Evolutionary conservation across 2,888 invertebrate genomes (phyloP).

Genomic region (Acronicta aceris): DNA sequence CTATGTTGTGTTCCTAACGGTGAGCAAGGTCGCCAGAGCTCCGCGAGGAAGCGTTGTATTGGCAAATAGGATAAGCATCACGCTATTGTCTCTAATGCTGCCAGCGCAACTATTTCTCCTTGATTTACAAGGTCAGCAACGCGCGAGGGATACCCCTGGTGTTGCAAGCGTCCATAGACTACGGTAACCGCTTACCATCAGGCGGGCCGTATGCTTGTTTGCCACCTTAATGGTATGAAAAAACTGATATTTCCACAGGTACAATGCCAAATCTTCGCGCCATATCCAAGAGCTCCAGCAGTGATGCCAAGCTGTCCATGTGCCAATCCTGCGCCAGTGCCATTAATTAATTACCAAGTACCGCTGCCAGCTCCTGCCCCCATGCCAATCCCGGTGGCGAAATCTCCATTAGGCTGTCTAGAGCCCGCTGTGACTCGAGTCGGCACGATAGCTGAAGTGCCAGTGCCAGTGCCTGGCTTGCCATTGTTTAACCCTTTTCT

Average conservation of each 20-base stretch:
- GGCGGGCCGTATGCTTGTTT: too few species aligned
- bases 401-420: constrained; percentile 29
- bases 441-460: constrained; percentile 8
- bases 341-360: constrained; percentile 1
- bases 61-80: too few species aligned
- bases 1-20: too few species aligned
- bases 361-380: constrained; percentile 8
- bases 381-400: constrained; percentile 12
- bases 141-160: too few species aligned
- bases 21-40: too few species aligned
- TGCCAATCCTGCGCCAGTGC: background rate
- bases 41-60: too few species aligned
- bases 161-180: too few species aligned
- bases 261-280: constrained; percentile 38
- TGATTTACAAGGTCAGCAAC: too few species aligned
- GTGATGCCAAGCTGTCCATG: constrained; percentile 1
- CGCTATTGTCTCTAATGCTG: too few species aligned
- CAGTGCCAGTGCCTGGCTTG: constrained; percentile 3
- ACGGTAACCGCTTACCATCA: too few species aligned
- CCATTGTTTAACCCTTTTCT: constrained; percentile 62
- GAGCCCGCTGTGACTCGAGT: constrained; percentile 15
- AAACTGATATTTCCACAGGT: constrained; percentile 14
- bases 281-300: constrained; percentile 20
- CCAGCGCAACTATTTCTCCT: too few species aligned
- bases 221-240: too few species aligned